Percentiles rank a stretch among this genome's conserved stretches.
These are phyloP conservation scores for Anoplius nigerrimus DNA, from an alignment of 2,888 invertebrate species.

Conservation along the genomic window DNA sequence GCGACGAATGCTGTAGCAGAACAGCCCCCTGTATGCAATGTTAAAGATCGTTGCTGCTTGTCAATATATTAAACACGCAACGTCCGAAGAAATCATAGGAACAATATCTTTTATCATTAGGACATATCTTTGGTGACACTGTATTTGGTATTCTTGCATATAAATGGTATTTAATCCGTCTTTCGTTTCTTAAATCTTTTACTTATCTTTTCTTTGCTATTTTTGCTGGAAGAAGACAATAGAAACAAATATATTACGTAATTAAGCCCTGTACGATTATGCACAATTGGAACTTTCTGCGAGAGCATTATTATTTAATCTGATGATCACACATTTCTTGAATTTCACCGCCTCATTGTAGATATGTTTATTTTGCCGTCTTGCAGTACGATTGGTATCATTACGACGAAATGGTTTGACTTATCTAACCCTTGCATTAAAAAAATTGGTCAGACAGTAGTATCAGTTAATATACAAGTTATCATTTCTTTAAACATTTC, in stretches of 20 bases:
- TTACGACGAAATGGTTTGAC: slow-evolving; percentile 60
- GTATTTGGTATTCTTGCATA: slow-evolving; percentile 70
- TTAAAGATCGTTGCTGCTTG: slow-evolving; percentile 10
- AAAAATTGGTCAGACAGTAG: neutral
- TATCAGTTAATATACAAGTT: neutral
- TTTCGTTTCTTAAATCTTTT: neutral
- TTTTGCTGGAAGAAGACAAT: neutral
- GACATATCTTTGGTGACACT: slow-evolving; percentile 69
- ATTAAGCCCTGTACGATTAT: neutral
- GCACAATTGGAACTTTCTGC: neutral
- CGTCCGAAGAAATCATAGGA: slow-evolving; percentile 63
- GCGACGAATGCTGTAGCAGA: slow-evolving; percentile 41
- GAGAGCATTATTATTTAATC: neutral
- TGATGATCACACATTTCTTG: neutral
- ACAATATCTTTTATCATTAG: slow-evolving; percentile 52
- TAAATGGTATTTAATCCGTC: slow-evolving; percentile 34
- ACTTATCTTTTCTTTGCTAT: slow-evolving; percentile 10
- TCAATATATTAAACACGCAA: slow-evolving; percentile 55
- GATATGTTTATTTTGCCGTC: neutral
- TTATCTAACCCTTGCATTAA: slow-evolving; percentile 41
- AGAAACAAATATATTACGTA: neutral
- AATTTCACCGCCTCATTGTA: neutral
- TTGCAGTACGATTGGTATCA: slow-evolving; percentile 46
- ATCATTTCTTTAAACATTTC: neutral
- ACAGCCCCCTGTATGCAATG: neutral